A percentile compares a stretch with the other conserved stretches of the same genome.
phyloP scores from a whole-genome alignment of 1,140 invertebrate species.

The Brachionus rubens region DNA sequence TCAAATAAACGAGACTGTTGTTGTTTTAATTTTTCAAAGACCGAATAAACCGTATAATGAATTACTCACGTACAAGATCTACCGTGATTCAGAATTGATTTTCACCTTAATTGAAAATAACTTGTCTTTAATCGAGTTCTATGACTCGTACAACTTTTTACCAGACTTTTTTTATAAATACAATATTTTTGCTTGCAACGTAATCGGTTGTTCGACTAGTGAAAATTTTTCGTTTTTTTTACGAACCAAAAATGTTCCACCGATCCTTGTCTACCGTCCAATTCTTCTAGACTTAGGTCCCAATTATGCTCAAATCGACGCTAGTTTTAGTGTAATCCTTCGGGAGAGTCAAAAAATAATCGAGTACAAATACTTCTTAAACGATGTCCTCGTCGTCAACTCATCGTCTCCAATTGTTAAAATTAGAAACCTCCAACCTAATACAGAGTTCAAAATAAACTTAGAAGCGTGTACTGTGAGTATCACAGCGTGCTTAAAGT shows the following conservation, averaged over 20 bases:
- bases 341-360: background rate
- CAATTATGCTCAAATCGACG: background rate
- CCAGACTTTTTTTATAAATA: background rate
- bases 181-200: slow-evolving; percentile 1
- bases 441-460: background rate
- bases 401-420: background rate
- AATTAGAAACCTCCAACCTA: background rate
- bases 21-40: background rate
- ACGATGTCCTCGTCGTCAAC: background rate
- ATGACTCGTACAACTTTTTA: background rate
- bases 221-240: slow-evolving; percentile 4
- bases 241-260: background rate
- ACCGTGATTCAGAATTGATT: background rate
- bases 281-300: background rate
- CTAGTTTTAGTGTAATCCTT: background rate
- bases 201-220: background rate
- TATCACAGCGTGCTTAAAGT: background rate
- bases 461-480: slow-evolving; percentile 29
- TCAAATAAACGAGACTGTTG: slow-evolving; percentile 23
- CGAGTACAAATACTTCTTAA: slow-evolving; percentile 18
- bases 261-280: background rate
- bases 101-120: background rate
- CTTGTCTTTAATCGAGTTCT: background rate
- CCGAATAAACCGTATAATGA: background rate
- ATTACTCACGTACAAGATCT: background rate